Base-by-base conservation (phyloP, 2,888 invertebrate genomes). In the Orthonychiurus folsomi region DNA sequence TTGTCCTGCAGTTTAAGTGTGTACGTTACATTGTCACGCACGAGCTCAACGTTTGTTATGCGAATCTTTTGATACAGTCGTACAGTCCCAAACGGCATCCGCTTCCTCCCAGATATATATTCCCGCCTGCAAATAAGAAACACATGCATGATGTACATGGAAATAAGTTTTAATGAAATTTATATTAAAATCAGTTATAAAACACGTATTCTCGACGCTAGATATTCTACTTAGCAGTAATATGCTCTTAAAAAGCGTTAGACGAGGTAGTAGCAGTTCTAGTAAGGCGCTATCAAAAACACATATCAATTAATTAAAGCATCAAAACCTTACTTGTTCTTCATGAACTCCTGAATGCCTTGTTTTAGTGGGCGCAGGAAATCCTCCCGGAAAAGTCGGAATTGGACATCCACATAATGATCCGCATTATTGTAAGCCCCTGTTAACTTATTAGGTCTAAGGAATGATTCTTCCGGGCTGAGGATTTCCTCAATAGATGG, bases 351-450 rank as follows among this genome's bases (percentile, higher is more conserved):
- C 68, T 75, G 75, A 75, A 88, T 81, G 65, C 86, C 87, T 73
- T 85, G 81, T 37, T 87, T 78, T 25, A 93, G 75, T 0, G 91
- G 88, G 21, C 81, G 80, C 37, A 88, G 80, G 74, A 87, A 89
- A 76, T 93, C 92, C 78, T 92, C 89, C 37, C 88, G 78, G 56
- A 92, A 75, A 47, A 91, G 78, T 48, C 86, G 81, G 74, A 88
- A 89, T 70, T 90, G 90, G 18, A 85, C 79, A 71, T 88, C 86
- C 25, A 93, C 78, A 75, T 93, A 93, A 73, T 89, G 84, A 55
- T 85, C 81, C 1, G 85, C 79, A 73, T 80, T 80, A 1, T 78
- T 74, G 75, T 87, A 90, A 0, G 80, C 79, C 20, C 86, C 87
- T 54, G 81, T 76, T 0, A 81, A 76, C 60, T 84, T 81, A 73